Evolutionary conservation across 2,888 invertebrate species (phyloP), one percentile per base, ranked within the genome.

Genomic region (Bombylius discolor): DNA sequence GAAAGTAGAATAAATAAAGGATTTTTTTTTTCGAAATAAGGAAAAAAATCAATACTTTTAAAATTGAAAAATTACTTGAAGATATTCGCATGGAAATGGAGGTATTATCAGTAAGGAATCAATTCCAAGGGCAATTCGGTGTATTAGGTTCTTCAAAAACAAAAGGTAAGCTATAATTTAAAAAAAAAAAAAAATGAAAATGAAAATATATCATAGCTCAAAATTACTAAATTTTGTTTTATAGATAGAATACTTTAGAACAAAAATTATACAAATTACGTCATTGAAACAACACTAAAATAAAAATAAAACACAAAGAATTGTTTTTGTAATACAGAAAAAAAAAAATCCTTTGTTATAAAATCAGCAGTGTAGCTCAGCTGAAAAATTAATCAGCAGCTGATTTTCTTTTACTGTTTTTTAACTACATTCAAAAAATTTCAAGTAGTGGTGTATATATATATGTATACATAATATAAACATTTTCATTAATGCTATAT

Each of bases 71-170:
- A 61, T 65, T 68, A 56, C 67, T 68, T 58, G 66, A 67, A 62
- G 67, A 69, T 63, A 60, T 68, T 63, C 64, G 66, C 55, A 73
- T 73, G 73, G 82, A 80, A 74, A 87, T 87, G 87, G 87, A 87
- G 80, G 83, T 87, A 76, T 80, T 87, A 74, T 82, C 85, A 73
- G 83, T 85, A 73, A 82, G 83, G 74, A 86, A 81, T 78, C 82
- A 81, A 77, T 81, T 83, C 75, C 82, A 80, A 75, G 84, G 85
- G 72, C 83, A 83, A 78, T 87, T 86, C 78, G 83, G 80, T 66
- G 73, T 72, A 62, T 70, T 74, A 62, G 70, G 70, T 62, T 68
- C 72, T 61, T 68, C 68, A 76, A 82, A 81, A 76, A 81, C 81
- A 72, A 83, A 84, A 83, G 84, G 85, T 85, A 75, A 79, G 81